phyloP scores from a whole-genome alignment of 1,140 invertebrate genomes.

The Chionoecetes opilio region DNA sequence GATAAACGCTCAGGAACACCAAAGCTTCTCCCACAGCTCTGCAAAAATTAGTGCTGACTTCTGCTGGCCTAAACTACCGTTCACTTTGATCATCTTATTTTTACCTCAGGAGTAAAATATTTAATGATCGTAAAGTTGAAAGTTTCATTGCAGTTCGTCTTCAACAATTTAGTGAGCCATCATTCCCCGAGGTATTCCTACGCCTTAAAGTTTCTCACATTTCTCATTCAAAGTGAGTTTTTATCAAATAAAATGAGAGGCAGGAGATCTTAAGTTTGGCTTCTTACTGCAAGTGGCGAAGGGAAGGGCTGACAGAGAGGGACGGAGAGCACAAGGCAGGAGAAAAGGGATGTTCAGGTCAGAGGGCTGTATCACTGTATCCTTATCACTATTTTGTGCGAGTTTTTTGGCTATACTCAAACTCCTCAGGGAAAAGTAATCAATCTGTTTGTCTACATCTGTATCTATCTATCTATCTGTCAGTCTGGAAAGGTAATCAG shows the following conservation, averaged over 20 bases:
- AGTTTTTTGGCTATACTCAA: background rate
- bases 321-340: background rate
- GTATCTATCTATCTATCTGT: no score
- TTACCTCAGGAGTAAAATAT: background rate
- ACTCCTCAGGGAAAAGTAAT: no score
- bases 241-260: background rate
- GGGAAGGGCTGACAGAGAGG: background rate
- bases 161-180: constrained; percentile 5
- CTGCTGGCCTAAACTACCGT: background rate
- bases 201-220: background rate
- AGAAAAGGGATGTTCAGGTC: no score
- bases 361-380: no score
- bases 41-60: background rate
- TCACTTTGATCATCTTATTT: background rate
- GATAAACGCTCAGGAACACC: background rate
- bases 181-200: background rate
- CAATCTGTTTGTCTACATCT: no score
- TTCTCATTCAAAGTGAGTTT: background rate
- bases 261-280: background rate
- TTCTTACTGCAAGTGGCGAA: background rate
- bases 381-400: background rate
- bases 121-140: background rate
- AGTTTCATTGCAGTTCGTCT: background rate
- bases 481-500: no score
- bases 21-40: background rate